These are phyloP conservation scores for Cephonodes hylas DNA, from an alignment of 2,888 invertebrate species.

Conservation along the genomic window DNA sequence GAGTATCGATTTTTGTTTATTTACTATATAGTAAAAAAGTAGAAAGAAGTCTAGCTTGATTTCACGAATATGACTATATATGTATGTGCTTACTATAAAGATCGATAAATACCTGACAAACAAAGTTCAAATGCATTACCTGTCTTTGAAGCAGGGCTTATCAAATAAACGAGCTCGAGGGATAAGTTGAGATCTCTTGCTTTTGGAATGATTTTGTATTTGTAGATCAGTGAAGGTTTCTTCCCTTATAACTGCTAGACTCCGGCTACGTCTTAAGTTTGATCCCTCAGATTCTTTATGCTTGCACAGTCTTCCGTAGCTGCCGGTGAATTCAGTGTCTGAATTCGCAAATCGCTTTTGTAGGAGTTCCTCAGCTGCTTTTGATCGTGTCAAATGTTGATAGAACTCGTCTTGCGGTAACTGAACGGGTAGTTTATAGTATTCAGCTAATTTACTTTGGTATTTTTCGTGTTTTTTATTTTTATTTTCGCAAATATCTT, in stretches of 20 bases:
- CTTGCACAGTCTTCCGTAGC: conserved; percentile 74
- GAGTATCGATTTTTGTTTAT: no score
- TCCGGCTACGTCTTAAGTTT: conserved; percentile 84
- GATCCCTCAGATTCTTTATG: conserved; percentile 75
- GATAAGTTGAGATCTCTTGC: conserved; percentile 88
- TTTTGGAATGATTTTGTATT: conserved; percentile 83
- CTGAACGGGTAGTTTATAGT: conserved; percentile 71
- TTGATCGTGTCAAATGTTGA: conserved; percentile 71
- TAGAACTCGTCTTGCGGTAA: conserved; percentile 77
- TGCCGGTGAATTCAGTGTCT: conserved; percentile 72
- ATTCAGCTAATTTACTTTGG: conserved; percentile 75
- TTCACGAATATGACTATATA: no score
- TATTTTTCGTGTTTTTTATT: conserved; percentile 74
- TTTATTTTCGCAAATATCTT: conserved; percentile 59
- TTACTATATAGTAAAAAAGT: no score
- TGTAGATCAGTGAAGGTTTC: conserved; percentile 87
- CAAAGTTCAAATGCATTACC: conserved; percentile 76
- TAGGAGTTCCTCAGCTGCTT: conserved; percentile 70
- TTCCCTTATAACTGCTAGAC: conserved; percentile 89
- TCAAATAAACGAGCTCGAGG: conserved; percentile 90
- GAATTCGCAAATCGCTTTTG: conserved; percentile 73
- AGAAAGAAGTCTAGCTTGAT: no score
- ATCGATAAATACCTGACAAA: no score
- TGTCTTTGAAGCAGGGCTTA: conserved; percentile 87
- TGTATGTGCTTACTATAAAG: no score